These are phyloP conservation scores for Homarus americanus DNA, from an alignment of 1,140 invertebrate species.

Conservation along the genomic window DNA sequence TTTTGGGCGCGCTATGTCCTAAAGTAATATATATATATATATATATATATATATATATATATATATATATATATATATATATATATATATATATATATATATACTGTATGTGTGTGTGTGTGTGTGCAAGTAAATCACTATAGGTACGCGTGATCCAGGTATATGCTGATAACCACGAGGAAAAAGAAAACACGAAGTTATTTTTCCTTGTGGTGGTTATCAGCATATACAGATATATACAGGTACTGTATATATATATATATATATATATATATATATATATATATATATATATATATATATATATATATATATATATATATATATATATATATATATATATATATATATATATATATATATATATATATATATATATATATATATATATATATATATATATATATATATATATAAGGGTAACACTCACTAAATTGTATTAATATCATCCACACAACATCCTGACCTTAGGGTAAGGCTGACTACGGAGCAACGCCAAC, in stretches of 20 bases:
- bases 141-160: neutral
- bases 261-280: conserved; percentile 39
- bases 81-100: neutral
- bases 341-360: neutral
- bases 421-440: too few relatives aligned
- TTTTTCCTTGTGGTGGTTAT: too few relatives aligned
- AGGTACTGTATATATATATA: conserved; percentile 49
- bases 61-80: conserved; percentile 22
- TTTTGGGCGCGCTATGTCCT: too few relatives aligned
- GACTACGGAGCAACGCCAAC: too few relatives aligned
- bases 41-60: conserved; percentile 12
- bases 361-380: too few relatives aligned
- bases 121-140: conserved; percentile 22
- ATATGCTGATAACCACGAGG: neutral
- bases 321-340: conserved; percentile 43
- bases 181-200: too few relatives aligned
- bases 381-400: too few relatives aligned
- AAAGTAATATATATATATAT: too few relatives aligned
- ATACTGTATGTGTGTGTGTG: conserved; percentile 19
- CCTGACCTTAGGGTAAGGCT: too few relatives aligned
- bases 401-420: too few relatives aligned
- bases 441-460: too few relatives aligned
- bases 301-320: conserved; percentile 30
- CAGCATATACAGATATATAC: too few relatives aligned
- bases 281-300: conserved; percentile 7